phyloP scores from a whole-genome alignment of 2,888 invertebrate species.

The Operophtera brumata region DNA sequence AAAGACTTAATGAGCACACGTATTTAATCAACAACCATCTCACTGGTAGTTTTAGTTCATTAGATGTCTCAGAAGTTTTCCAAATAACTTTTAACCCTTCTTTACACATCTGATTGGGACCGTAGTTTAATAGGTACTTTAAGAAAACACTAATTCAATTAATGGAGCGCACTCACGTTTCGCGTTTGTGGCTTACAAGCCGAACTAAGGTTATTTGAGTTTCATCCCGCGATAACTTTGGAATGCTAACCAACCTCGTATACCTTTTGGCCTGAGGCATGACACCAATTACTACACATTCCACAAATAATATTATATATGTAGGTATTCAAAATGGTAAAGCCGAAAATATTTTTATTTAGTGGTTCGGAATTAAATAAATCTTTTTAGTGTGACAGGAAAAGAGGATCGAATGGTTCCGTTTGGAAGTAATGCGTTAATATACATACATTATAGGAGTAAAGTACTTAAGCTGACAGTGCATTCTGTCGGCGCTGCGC shows the following conservation, averaged over 20 bases:
- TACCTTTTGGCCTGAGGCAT: neutral
- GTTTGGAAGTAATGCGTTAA: conserved; percentile 55
- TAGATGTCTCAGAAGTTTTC: conserved; percentile 4
- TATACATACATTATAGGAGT: conserved; percentile 68
- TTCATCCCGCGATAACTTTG: conserved; percentile 28
- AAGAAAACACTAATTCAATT: conserved; percentile 37
- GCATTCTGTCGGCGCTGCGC: conserved; percentile 54
- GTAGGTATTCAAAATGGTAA: neutral
- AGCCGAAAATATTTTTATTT: neutral
- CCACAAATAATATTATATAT: neutral
- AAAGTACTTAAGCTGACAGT: conserved; percentile 70
- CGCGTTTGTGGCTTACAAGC: conserved; percentile 18
- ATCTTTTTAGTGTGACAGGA: conserved; percentile 1
- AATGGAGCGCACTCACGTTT: conserved; percentile 35
- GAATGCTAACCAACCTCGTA: conserved; percentile 4
- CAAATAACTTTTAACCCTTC: conserved; percentile 14
- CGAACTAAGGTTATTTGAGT: conserved; percentile 22
- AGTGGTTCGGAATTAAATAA: conserved; percentile 10
- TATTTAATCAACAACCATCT: conserved; percentile 2
- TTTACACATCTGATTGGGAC: conserved; percentile 9
- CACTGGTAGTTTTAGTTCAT: conserved; percentile 2
- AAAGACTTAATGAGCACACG: neutral
- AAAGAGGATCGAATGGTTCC: conserved; percentile 42
- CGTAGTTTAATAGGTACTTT: conserved; percentile 13
- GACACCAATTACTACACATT: neutral